Evolutionary conservation across 2,888 invertebrate genomes (phyloP).

Genomic region (Sarcophaga subvicina): DNA sequence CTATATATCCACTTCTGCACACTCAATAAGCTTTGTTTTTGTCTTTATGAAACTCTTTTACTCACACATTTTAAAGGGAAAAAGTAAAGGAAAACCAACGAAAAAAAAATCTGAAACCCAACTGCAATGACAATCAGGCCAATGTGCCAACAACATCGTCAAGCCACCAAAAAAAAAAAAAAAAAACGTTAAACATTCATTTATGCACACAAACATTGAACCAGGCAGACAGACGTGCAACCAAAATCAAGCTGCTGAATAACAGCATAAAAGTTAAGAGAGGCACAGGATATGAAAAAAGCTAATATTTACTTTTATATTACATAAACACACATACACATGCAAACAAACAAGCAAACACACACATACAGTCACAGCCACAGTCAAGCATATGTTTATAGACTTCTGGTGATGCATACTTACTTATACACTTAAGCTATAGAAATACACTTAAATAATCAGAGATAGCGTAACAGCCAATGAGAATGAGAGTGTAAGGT

Average conservation of each 20-base stretch:
- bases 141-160: slow-evolving; percentile 61
- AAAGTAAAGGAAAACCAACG: not conserved
- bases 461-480: not conserved
- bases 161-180: slow-evolving; percentile 18
- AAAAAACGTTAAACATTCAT: slow-evolving; percentile 60
- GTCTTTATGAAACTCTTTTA: too few species aligned
- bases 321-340: slow-evolving; percentile 33
- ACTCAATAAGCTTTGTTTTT: not conserved
- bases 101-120: slow-evolving; percentile 1
- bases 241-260: slow-evolving; percentile 26
- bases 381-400: not conserved
- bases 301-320: slow-evolving; percentile 65
- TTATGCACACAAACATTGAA: slow-evolving; percentile 66
- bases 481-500: not conserved
- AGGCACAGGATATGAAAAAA: slow-evolving; percentile 64
- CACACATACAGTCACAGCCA: not conserved
- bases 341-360: not conserved
- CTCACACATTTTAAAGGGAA: not conserved
- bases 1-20: not conserved
- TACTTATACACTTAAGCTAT: not conserved
- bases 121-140: slow-evolving; percentile 68
- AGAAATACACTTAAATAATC: not conserved
- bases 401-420: not conserved
- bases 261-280: slow-evolving; percentile 47
- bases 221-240: slow-evolving; percentile 54